Evolutionary conservation across 1,140 invertebrate genomes (phyloP).

Genomic region (Cyrtorhinus lividipennis): DNA sequence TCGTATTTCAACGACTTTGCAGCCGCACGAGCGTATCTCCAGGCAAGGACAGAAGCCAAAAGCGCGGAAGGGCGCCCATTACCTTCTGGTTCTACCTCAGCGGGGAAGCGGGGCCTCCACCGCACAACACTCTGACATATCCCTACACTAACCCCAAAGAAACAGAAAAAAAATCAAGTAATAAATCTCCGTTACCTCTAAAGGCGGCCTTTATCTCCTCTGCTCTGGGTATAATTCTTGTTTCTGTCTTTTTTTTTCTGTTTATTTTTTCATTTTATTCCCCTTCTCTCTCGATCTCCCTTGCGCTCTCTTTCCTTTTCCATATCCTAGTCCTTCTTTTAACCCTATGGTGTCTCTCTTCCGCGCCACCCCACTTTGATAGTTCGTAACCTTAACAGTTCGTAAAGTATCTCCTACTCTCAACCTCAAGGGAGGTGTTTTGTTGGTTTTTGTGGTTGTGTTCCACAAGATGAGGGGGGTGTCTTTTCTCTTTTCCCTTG

Average conservation of each 20-base stretch:
- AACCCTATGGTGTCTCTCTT: neutral
- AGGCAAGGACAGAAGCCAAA: too few species aligned
- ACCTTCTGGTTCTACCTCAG: neutral
- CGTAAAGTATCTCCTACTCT: neutral
- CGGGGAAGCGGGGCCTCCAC: neutral
- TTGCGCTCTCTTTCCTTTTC: neutral
- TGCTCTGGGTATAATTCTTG: slow-evolving; percentile 5
- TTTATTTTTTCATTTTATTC: slow-evolving; percentile 12
- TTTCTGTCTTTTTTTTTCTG: slow-evolving; percentile 15
- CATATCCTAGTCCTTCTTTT: neutral
- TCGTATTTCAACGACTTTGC: too few species aligned
- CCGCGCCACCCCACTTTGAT: neutral
- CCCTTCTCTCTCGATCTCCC: slow-evolving; percentile 13
- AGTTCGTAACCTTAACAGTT: slow-evolving; percentile 3
- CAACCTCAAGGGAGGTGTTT: neutral
- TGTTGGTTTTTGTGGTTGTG: neutral
- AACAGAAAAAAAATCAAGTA: neutral
- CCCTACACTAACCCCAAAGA: neutral
- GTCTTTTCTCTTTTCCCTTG: neutral
- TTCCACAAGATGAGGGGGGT: neutral
- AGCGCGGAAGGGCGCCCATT: slow-evolving; percentile 2
- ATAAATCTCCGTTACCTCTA: slow-evolving; percentile 7
- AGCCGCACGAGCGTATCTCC: too few species aligned
- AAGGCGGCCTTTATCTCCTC: slow-evolving; percentile 8
- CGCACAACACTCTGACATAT: neutral